Evolutionary conservation across 1,140 invertebrate species (phyloP).

Genomic region (Centruroides sculpturatus): DNA sequence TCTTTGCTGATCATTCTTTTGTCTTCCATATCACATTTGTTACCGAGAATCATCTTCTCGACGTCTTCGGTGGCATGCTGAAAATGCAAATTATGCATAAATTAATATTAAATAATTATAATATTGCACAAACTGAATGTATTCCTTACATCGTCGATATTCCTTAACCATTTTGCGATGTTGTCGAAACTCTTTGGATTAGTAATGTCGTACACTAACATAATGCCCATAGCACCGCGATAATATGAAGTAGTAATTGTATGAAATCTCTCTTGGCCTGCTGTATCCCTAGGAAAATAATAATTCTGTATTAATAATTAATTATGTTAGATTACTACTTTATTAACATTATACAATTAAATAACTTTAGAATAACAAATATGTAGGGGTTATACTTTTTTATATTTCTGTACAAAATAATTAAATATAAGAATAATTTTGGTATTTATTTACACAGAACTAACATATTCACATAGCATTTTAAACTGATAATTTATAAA

Average conservation of each 20-base stretch:
- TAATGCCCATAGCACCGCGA: constrained; percentile 41
- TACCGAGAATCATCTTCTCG: constrained; percentile 98
- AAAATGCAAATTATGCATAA: background rate
- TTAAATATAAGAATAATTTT: background rate
- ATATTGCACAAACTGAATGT: too few relatives aligned
- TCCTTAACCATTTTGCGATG: constrained; percentile 37
- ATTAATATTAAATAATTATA: too few relatives aligned
- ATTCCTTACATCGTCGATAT: constrained; percentile 20
- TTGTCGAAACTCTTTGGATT: constrained; percentile 40
- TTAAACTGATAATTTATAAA: too few relatives aligned
- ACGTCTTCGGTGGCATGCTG: constrained; percentile 99
- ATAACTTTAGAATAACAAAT: background rate
- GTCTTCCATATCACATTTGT: constrained; percentile 99
- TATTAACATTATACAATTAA: background rate
- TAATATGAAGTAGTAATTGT: constrained; percentile 50
- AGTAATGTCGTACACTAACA: constrained; percentile 39
- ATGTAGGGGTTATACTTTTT: background rate
- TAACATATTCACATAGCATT: too few relatives aligned
- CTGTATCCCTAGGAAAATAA: constrained; percentile 35
- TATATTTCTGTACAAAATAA: background rate
- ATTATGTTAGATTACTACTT: background rate
- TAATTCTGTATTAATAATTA: background rate
- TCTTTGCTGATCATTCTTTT: constrained; percentile 84
- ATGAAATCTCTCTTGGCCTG: constrained; percentile 46
- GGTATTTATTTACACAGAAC: too few relatives aligned